Evolutionary conservation across 2,888 invertebrate species (phyloP).

Genomic region (Volucella inflata): DNA sequence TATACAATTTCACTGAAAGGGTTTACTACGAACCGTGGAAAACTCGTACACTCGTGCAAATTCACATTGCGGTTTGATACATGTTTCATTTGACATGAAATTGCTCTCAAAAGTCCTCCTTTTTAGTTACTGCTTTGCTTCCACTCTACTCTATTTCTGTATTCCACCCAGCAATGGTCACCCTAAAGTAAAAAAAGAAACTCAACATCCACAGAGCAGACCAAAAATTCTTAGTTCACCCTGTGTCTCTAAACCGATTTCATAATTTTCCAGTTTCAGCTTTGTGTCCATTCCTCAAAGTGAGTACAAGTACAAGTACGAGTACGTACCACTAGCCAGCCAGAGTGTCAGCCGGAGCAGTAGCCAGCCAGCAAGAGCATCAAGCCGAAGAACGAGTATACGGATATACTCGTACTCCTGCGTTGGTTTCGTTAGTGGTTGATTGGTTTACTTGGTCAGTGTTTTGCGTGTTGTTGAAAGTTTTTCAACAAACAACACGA

Average conservation of each 20-base stretch:
- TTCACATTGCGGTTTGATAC: conserved; percentile 69
- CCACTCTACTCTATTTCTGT: conserved; percentile 27
- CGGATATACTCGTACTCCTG: no score
- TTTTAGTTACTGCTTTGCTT: conserved; percentile 11
- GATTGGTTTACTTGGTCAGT: conserved; percentile 75
- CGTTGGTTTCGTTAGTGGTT: conserved; percentile 67
- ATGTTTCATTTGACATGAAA: conserved; percentile 71
- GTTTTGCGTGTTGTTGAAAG: conserved; percentile 71
- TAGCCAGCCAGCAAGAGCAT: background rate
- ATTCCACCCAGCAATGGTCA: conserved; percentile 13
- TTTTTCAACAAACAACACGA: conserved; percentile 64
- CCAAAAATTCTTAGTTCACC: conserved; percentile 59
- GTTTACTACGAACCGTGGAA: no score
- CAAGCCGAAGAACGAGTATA: background rate
- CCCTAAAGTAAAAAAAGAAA: conserved; percentile 3
- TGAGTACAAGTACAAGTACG: conserved; percentile 23
- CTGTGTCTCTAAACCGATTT: conserved; percentile 64
- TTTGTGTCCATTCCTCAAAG: conserved; percentile 37
- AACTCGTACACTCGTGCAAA: conserved; percentile 15
- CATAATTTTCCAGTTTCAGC: conserved; percentile 66
- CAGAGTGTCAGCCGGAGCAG: background rate
- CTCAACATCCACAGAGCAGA: conserved; percentile 20
- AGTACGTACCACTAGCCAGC: background rate
- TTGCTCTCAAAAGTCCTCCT: conserved; percentile 61
- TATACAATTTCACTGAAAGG: no score